A percentile compares a stretch with the other conserved stretches of the same genome.
Evolutionary conservation across 2,888 invertebrate species (phyloP).

Genomic region (Ctenicera cuprea): DNA sequence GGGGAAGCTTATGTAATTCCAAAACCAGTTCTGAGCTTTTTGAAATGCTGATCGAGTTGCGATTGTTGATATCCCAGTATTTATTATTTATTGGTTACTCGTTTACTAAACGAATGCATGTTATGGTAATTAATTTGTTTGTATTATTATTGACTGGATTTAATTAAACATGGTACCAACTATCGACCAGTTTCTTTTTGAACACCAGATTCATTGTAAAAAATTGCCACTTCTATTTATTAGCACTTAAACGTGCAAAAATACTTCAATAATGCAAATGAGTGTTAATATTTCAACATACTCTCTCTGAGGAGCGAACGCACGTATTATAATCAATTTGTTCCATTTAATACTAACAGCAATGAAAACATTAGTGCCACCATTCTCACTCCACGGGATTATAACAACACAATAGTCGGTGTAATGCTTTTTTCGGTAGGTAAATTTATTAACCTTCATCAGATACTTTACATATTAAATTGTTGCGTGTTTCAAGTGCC

Average conservation of each 20-base stretch:
- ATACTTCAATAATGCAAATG: slow-evolving; percentile 7
- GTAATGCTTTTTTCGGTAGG: slow-evolving; percentile 29
- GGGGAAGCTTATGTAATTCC: slow-evolving; percentile 64
- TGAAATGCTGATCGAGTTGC: slow-evolving; percentile 48
- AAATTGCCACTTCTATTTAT: not conserved
- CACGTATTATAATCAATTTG: slow-evolving; percentile 57
- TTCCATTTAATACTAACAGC: slow-evolving; percentile 49
- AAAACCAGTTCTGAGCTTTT: slow-evolving; percentile 65
- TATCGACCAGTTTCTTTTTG: not conserved
- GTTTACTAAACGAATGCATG: slow-evolving; percentile 34
- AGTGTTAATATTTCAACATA: slow-evolving; percentile 8
- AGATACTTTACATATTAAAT: slow-evolving; percentile 27
- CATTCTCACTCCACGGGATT: slow-evolving; percentile 28
- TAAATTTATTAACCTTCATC: slow-evolving; percentile 37
- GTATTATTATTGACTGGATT: slow-evolving; percentile 6
- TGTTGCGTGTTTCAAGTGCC: slow-evolving; percentile 21
- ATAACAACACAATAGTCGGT: slow-evolving; percentile 15
- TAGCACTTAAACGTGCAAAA: not conserved
- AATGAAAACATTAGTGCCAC: slow-evolving; percentile 46
- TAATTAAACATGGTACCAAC: slow-evolving; percentile 12
- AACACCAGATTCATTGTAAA: not conserved
- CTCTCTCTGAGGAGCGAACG: slow-evolving; percentile 28
- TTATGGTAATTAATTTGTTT: slow-evolving; percentile 35
- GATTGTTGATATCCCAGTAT: slow-evolving; percentile 41
- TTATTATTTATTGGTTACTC: slow-evolving; percentile 39